phyloP scores from a whole-genome alignment of 2,888 invertebrate genomes.

The Tridacna crocea region DNA sequence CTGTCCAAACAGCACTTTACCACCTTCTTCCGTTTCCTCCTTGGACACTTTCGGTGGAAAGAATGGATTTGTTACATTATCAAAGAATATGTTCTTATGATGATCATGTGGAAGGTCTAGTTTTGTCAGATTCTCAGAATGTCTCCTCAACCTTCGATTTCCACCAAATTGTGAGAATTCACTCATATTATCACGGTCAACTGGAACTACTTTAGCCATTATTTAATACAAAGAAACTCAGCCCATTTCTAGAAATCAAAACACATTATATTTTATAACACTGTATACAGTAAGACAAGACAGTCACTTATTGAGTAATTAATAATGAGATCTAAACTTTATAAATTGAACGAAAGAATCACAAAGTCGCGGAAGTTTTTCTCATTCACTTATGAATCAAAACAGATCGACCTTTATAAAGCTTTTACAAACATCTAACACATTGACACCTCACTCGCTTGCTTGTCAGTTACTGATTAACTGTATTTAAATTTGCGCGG shows the following conservation, averaged over 20 bases:
- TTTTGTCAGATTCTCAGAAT: slow-evolving; percentile 36
- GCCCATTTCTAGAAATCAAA: slow-evolving; percentile 7
- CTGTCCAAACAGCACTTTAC: slow-evolving; percentile 58
- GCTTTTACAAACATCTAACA: too few relatives aligned
- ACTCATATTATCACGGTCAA: background rate
- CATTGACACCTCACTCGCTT: too few relatives aligned
- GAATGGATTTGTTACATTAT: slow-evolving; percentile 11
- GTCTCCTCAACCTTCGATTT: slow-evolving; percentile 35
- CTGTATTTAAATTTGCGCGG: too few relatives aligned
- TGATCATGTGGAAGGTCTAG: slow-evolving; percentile 42
- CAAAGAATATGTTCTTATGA: slow-evolving; percentile 32
- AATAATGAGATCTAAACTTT: too few relatives aligned
- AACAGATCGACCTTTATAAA: too few relatives aligned
- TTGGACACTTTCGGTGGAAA: background rate
- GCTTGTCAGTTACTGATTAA: too few relatives aligned
- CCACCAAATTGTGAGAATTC: background rate
- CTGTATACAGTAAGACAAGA: background rate
- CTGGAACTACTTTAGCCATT: slow-evolving; percentile 27
- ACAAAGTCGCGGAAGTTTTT: too few relatives aligned
- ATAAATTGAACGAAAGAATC: too few relatives aligned
- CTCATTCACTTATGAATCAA: too few relatives aligned
- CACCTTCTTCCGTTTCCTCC: slow-evolving; percentile 62
- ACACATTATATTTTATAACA: background rate
- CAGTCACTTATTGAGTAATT: background rate
- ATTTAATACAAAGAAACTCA: background rate